Base-by-base conservation (phyloP, 2,113 vertebrate species). In the Prionailurus viverrinus region DNA sequence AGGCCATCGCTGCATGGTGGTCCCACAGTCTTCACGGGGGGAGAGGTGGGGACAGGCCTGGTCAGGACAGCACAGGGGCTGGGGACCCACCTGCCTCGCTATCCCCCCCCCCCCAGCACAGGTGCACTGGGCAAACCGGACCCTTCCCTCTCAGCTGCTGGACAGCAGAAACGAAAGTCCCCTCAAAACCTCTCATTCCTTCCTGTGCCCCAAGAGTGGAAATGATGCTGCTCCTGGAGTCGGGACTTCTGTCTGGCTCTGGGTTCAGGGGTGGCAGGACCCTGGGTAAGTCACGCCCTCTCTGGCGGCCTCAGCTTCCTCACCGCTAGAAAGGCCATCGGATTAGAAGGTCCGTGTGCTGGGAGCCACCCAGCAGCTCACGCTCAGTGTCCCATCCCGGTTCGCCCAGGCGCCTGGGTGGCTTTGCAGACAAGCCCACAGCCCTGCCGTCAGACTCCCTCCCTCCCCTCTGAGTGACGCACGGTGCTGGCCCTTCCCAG, bases 21-120 rank as follows among this genome's bases (percentile, higher is more conserved):
- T 13, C 8, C 27, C 51, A 9, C 6, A 2, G 4, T 13, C 18
- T 39, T 41, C 18, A 2, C 16, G 0, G 1, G 51, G 25, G 4
- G 65, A 18, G 27, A 2, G 45, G 16, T 2, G 18, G 16, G 45
- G 31, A 51, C 83, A 51, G 12, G 12, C 29, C 65, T 18, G 41
- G 65, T 27, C 0, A 1, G 65, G 65, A 36, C 16, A 21, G 86
- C 51, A 4, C 19, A 45, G 36, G n/a, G 68, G 68, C 51, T 2
- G 45, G 33, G 78, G n/a, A 21, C 33, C 51, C 79, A 25, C 53
- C 53, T 14, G 33, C 79, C 79, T 58, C 12, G 2, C 58, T 61
- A 9, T 55, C 18, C 80, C 53, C 7, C 15, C 3, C 4, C 0
- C 8, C n/a, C n/a, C 21, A 4, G 61, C 16, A 3, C 7, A 6